Conservation (phyloP, 2,888 invertebrate genomes). For the Bombylius major region DNA sequence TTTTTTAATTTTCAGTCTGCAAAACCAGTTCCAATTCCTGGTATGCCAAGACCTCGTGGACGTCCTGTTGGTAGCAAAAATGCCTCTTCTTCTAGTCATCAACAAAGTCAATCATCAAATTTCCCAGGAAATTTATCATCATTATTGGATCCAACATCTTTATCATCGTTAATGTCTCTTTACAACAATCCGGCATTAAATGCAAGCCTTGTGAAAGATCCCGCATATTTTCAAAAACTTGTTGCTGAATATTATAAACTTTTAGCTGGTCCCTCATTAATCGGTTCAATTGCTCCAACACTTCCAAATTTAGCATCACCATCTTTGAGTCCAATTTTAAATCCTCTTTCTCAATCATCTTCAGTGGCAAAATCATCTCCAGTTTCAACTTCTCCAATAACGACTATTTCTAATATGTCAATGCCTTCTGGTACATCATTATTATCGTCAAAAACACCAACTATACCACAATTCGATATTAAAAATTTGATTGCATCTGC, state of each 20-base stretch:
- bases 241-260: constrained; percentile 20
- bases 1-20: not conserved
- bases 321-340: constrained; percentile 10
- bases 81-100: constrained; percentile 11
- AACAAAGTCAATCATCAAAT: constrained; percentile 7
- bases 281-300: constrained; percentile 10
- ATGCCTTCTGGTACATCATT: not conserved
- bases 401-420: not conserved
- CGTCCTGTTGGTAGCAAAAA: constrained; percentile 20
- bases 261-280: constrained; percentile 12
- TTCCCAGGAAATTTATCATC: constrained; percentile 12
- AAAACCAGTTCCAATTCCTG: constrained; percentile 17
- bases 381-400: constrained; percentile 9
- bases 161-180: constrained; percentile 17
- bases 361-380: constrained; percentile 3
- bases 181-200: constrained; percentile 15
- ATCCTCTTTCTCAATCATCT: constrained; percentile 14
- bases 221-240: constrained; percentile 16
- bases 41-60: constrained; percentile 18
- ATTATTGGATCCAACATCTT: constrained; percentile 11
- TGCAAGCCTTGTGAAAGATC: constrained; percentile 15
- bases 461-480: constrained; percentile 20
- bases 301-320: constrained; percentile 10
- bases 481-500: constrained; percentile 20
- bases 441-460: constrained; percentile 5